Evolutionary conservation across 1,140 invertebrate genomes (phyloP).

Genomic region (Chelonus insularis): DNA sequence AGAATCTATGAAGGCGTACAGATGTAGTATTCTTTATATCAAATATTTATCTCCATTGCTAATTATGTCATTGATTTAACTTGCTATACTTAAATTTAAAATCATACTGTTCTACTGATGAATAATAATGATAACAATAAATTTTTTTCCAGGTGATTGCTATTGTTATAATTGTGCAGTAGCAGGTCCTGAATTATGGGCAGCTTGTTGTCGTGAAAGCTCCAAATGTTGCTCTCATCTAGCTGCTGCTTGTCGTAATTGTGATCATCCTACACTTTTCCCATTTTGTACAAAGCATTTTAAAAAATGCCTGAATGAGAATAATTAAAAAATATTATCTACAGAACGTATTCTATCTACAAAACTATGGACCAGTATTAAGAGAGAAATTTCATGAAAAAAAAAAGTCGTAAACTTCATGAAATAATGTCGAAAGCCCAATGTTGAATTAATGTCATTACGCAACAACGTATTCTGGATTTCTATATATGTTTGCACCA

Average conservation of each 20-base stretch:
- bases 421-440: constrained; percentile 15
- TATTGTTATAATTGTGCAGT: constrained; percentile 56
- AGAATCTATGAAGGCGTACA: background rate
- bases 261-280: constrained; percentile 51
- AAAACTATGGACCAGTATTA: background rate
- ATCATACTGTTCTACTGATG: background rate
- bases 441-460: constrained; percentile 6
- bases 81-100: background rate
- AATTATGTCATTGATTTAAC: background rate
- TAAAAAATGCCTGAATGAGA: constrained; percentile 52
- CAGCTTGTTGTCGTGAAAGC: constrained; percentile 54
- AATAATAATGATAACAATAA: too few relatives aligned
- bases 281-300: constrained; percentile 58
- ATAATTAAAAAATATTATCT: constrained; percentile 31
- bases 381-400: background rate
- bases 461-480: constrained; percentile 5
- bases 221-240: constrained; percentile 56
- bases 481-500: constrained; percentile 22
- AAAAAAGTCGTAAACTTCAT: constrained; percentile 8
- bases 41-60: too few relatives aligned
- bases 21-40: too few relatives aligned
- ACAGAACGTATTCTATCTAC: background rate
- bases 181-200: constrained; percentile 54
- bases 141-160: constrained; percentile 52
- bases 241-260: constrained; percentile 56